Conservation (phyloP, 35 echinoderm and acorn worm species). For the Diadema setosum region DNA sequence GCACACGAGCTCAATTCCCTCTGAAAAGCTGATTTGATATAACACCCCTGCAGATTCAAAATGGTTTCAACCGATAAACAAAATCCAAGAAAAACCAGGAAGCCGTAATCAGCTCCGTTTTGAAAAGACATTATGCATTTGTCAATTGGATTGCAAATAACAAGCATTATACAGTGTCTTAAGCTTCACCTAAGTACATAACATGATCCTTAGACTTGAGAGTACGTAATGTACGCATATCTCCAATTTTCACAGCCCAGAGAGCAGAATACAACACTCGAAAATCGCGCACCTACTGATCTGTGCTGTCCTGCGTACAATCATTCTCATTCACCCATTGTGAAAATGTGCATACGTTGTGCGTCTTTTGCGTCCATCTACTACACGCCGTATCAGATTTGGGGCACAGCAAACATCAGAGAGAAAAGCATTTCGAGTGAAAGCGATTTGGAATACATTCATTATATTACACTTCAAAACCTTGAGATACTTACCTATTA, state of each 20-base stretch:
- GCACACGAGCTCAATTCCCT: too few relatives aligned
- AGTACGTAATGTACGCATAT: not conserved
- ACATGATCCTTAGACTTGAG: not conserved
- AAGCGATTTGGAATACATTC: not conserved
- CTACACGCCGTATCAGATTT: not conserved
- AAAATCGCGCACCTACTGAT: not conserved
- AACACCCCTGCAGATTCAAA: not conserved
- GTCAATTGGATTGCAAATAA: not conserved
- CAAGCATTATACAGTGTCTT: not conserved
- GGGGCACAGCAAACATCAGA: not conserved
- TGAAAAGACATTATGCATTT: not conserved
- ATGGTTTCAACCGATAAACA: slow-evolving; percentile 13
- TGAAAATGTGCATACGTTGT: not conserved
- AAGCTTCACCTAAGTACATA: not conserved
- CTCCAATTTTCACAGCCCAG: not conserved
- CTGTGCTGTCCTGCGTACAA: not conserved
- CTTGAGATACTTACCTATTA: too few relatives aligned
- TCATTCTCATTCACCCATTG: too few relatives aligned
- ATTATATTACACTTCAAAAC: not conserved
- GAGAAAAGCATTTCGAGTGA: not conserved
- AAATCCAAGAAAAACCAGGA: slow-evolving; percentile 5
- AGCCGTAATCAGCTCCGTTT: not conserved
- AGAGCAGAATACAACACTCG: not conserved
- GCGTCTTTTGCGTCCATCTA: not conserved
- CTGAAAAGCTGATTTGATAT: not conserved